These are phyloP conservation scores for Diadophis punctatus DNA, from an alignment of 2,113 vertebrate genomes.

Conservation along the genomic window DNA sequence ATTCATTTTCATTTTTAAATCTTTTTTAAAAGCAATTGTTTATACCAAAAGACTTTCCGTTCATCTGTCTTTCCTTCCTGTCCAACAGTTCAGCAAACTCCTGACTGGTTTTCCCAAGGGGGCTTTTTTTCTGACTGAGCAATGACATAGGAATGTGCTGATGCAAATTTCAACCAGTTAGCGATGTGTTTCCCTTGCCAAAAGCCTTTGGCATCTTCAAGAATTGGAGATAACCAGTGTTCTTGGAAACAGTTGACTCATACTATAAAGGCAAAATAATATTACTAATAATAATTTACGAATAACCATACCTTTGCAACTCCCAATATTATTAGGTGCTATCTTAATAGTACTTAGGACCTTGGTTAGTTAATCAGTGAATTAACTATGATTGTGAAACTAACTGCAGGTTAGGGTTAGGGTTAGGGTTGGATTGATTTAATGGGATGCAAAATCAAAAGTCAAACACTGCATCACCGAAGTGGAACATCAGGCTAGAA, in stretches of 20 bases:
- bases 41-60: constrained; percentile 3
- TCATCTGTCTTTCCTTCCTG: constrained; percentile 31
- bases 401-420: neutral
- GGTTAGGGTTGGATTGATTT: no score
- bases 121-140: neutral
- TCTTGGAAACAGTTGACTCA: constrained; percentile 21
- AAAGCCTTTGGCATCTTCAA: neutral
- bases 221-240: neutral
- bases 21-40: neutral
- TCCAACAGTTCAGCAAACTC: neutral
- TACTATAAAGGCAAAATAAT: neutral
- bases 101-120: neutral
- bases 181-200: neutral
- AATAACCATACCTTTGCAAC: neutral
- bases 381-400: neutral
- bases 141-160: constrained; percentile 32
- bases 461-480: neutral
- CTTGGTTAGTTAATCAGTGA: neutral
- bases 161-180: neutral
- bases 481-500: neutral
- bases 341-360: neutral
- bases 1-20: neutral
- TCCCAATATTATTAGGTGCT: neutral
- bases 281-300: neutral
- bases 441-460: neutral